These are phyloP conservation scores for Cyprinodon brontotheroides DNA, from an alignment of 2,113 vertebrate species.

Conservation along the genomic window DNA sequence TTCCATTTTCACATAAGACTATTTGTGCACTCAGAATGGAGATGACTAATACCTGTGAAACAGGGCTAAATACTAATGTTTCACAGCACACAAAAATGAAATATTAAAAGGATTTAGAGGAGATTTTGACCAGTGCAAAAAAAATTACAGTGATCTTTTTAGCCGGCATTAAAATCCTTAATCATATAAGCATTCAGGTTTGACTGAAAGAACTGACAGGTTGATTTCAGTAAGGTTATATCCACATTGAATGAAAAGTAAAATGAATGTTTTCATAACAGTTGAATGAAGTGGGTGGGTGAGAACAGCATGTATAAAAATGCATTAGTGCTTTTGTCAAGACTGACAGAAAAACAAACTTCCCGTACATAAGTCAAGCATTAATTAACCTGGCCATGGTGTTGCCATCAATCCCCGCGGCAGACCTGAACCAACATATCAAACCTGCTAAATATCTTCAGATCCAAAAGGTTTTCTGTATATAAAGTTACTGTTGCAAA, in stretches of 20 bases:
- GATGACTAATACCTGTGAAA: neutral
- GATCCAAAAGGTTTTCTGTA: neutral
- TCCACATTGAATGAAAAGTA: neutral
- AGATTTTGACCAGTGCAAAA: neutral
- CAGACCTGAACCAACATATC: conserved; percentile 1
- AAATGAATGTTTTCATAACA: conserved; percentile 3
- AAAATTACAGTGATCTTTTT: neutral
- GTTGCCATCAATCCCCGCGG: conserved; percentile 12
- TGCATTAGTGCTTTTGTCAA: conserved; percentile 17
- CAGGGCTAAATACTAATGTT: neutral
- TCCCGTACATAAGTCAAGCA: neutral
- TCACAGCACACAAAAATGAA: neutral
- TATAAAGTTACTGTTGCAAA: neutral
- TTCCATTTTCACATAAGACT: neutral
- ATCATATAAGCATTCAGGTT: neutral
- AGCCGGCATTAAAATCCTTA: neutral
- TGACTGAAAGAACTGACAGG: neutral
- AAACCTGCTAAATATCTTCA: neutral
- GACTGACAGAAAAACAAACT: conserved; percentile 8
- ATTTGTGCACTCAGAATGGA: neutral
- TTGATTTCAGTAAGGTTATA: neutral
- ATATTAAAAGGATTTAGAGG: neutral
- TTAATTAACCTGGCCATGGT: conserved; percentile 1
- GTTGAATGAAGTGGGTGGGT: neutral
- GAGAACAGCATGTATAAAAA: conserved; percentile 8